These are phyloP conservation scores for Macroteleia sp. DNA, from an alignment of 2,888 invertebrate species.

Conservation along the genomic window DNA sequence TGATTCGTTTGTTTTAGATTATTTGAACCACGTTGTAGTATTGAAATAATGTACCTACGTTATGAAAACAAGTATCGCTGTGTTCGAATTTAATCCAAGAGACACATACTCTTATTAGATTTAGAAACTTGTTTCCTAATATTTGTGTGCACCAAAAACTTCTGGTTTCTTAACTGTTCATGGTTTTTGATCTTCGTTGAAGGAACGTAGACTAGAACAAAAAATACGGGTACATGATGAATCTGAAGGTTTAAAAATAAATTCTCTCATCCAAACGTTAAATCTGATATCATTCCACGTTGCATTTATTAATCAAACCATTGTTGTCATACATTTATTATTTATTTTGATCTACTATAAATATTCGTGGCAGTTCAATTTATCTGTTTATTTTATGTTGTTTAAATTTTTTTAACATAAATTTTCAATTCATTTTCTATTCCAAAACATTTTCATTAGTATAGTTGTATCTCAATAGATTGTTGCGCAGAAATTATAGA, in stretches of 20 bases:
- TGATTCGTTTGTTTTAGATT: no score
- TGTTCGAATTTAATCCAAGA: not conserved
- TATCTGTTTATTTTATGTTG: no score
- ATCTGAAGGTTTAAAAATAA: not conserved
- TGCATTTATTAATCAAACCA: no score
- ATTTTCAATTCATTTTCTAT: not conserved
- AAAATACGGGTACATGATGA: not conserved
- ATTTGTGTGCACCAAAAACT: not conserved
- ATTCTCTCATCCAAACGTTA: no score
- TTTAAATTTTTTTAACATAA: not conserved
- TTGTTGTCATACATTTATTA: no score
- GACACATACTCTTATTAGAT: constrained; percentile 5
- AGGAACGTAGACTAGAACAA: not conserved
- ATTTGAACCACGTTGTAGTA: constrained; percentile 4
- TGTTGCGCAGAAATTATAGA: constrained; percentile 17
- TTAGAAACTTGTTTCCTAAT: not conserved
- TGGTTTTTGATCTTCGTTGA: not conserved
- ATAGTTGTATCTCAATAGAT: constrained; percentile 10
- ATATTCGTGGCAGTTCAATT: not conserved
- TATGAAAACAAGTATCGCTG: constrained; percentile 5
- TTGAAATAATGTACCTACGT: constrained; percentile 2
- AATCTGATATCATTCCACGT: no score
- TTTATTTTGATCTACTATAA: no score
- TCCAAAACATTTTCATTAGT: constrained; percentile 9
- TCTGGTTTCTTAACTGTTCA: constrained; percentile 1